A percentile compares a stretch with the other conserved stretches of the same genome.
Conservation (phyloP, 2,113 vertebrate species). For the Camarhynchus parvulus region DNA sequence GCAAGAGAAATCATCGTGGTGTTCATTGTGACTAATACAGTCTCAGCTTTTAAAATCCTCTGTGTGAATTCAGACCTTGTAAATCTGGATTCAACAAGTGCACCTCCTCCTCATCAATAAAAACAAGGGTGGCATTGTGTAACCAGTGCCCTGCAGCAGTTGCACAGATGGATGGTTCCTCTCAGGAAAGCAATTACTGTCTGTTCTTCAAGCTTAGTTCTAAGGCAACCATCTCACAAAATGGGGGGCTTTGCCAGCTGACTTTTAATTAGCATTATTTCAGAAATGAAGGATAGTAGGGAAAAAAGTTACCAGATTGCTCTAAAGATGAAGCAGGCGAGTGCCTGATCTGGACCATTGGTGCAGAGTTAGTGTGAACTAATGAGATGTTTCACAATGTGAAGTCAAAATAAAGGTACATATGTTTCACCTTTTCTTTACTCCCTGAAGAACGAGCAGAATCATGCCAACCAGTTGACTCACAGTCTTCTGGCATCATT, state of each 20-base stretch:
- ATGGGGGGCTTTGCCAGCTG: background rate
- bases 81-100: constrained; percentile 18
- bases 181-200: background rate
- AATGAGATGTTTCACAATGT: background rate
- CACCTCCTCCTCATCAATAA: background rate
- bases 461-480: background rate
- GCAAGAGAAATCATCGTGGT: background rate
- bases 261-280: background rate
- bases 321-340: background rate
- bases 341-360: background rate
- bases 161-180: background rate
- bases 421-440: background rate
- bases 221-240: constrained; percentile 1
- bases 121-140: background rate
- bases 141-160: background rate
- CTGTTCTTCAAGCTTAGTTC: constrained; percentile 13
- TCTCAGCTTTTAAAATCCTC: constrained; percentile 20
- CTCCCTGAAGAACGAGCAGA: background rate
- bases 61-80: background rate
- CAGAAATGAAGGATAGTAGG: background rate
- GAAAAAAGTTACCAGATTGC: background rate
- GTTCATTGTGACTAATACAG: constrained; percentile 26
- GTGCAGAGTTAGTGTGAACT: background rate
- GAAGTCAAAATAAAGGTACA: background rate
- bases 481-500: background rate